Conservation (phyloP, 53 echinoderm and acorn worm species). For the Zoroaster sp. region DNA sequence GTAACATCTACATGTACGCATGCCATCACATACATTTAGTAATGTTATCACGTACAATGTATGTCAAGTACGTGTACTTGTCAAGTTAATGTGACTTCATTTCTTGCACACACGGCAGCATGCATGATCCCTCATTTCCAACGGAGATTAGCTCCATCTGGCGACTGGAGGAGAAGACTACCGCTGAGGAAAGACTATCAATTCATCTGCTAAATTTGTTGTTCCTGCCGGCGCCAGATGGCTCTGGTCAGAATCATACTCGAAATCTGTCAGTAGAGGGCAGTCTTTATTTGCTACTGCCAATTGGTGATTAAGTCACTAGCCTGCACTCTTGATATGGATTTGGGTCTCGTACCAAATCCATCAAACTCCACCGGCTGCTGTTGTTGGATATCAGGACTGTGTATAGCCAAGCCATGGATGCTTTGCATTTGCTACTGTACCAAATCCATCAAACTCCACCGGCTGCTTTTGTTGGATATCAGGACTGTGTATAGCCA, state of each 20-base stretch:
- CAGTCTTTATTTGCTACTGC: background rate
- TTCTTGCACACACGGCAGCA: background rate
- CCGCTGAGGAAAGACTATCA: background rate
- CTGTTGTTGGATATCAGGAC: too few relatives aligned
- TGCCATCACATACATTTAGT: too few relatives aligned
- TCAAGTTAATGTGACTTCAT: background rate
- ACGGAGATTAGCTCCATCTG: background rate
- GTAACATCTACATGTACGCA: too few relatives aligned
- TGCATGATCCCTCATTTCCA: background rate
- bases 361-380: too few relatives aligned
- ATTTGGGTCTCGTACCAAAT: background rate
- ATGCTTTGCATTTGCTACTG: too few relatives aligned
- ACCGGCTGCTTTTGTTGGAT: too few relatives aligned
- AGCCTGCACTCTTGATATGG: too few relatives aligned
- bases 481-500: too few relatives aligned
- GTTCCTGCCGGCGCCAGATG: background rate
- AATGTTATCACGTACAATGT: too few relatives aligned
- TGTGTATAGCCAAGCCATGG: too few relatives aligned
- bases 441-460: too few relatives aligned
- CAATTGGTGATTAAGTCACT: background rate
- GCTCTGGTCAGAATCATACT: constrained; percentile 1
- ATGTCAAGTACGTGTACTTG: background rate
- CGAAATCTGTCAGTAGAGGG: background rate
- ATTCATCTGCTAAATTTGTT: background rate
- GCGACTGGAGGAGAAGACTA: background rate